These are phyloP conservation scores for Esperia sulphurella DNA, from an alignment of 2,888 invertebrate genomes.

Conservation along the genomic window DNA sequence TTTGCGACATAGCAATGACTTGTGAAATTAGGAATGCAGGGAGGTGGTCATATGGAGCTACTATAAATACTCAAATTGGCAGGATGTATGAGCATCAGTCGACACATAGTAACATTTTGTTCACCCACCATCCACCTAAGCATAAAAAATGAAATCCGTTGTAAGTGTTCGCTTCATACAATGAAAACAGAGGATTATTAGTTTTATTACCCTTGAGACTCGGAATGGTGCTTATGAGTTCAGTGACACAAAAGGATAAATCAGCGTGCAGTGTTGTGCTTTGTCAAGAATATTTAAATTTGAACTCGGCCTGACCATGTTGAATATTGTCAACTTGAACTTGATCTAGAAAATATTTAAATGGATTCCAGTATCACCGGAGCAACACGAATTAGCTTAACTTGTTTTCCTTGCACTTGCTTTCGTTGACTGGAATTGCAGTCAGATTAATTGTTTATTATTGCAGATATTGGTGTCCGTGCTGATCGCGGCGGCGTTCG, in stretches of 20 bases:
- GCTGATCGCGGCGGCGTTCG: slow-evolving; percentile 51
- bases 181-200: slow-evolving; percentile 11
- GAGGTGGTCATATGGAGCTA: slow-evolving; percentile 57
- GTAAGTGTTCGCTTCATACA: slow-evolving; percentile 49
- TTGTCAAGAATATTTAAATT: slow-evolving; percentile 12
- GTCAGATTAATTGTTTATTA: not conserved
- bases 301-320: slow-evolving; percentile 1
- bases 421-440: not conserved
- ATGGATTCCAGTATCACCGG: slow-evolving; percentile 5
- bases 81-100: slow-evolving; percentile 62
- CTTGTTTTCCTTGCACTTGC: slow-evolving; percentile 5
- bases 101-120: slow-evolving; percentile 36
- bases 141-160: slow-evolving; percentile 65
- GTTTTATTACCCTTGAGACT: not conserved
- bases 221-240: slow-evolving; percentile 21
- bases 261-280: slow-evolving; percentile 4
- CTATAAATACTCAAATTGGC: slow-evolving; percentile 69
- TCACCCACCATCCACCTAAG: slow-evolving; percentile 40
- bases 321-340: slow-evolving; percentile 9
- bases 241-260: slow-evolving; percentile 19
- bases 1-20: slow-evolving; percentile 65
- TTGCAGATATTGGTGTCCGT: slow-evolving; percentile 60
- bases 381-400: slow-evolving; percentile 1
- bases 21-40: slow-evolving; percentile 60
- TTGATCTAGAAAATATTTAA: slow-evolving; percentile 15